Percentiles rank a stretch among this genome's conserved stretches.
phyloP scores from a whole-genome alignment of 2,113 vertebrate species.

The Campylomormyrus numenius region DNA sequence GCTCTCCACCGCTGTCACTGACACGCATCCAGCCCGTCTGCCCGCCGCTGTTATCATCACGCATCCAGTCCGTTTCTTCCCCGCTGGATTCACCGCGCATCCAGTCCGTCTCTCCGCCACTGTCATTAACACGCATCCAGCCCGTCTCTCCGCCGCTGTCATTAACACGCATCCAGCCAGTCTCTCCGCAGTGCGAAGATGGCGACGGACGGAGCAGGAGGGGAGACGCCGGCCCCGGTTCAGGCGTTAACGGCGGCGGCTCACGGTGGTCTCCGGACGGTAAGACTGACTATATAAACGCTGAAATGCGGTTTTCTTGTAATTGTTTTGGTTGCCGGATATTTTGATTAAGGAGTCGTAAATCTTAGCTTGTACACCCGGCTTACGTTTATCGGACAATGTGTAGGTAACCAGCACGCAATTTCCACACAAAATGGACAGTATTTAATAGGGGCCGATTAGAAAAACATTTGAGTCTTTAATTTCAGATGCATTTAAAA shows the following conservation, averaged over 20 bases:
- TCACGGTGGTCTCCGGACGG: neutral
- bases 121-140: neutral
- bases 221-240: neutral
- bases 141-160: neutral
- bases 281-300: neutral
- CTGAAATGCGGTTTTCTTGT: neutral
- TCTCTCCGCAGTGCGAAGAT: slow-evolving; percentile 5
- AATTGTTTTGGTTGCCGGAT: neutral
- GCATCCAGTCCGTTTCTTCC: neutral
- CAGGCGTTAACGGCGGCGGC: neutral
- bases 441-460: neutral
- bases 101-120: neutral
- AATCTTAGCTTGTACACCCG: neutral
- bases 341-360: neutral
- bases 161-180: neutral
- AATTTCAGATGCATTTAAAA: neutral
- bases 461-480: neutral
- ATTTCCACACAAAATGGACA: neutral
- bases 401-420: neutral
- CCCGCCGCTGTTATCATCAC: neutral
- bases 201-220: slow-evolving; percentile 5
- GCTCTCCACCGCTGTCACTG: neutral
- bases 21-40: neutral
- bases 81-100: neutral
- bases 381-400: neutral